Evolutionary conservation across 2,113 vertebrate genomes (phyloP), one percentile per base, ranked within the genome.

Genomic region (Xiphorhynchus elegans): DNA sequence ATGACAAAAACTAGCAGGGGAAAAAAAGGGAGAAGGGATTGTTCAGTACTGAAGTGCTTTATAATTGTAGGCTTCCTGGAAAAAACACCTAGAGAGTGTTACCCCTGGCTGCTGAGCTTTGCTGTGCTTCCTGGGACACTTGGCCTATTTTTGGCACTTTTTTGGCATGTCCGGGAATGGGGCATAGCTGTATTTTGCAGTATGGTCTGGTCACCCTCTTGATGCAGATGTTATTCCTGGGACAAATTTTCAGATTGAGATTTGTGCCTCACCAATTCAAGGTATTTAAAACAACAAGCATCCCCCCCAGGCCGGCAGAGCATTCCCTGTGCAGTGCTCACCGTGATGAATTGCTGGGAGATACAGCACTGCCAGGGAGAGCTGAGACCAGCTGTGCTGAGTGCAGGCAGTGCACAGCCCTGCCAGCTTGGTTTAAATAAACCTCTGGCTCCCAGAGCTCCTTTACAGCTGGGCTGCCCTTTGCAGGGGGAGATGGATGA

Each of bases 121-220:
- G 28, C n/a, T 0, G 0, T 26, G 66, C 17, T 47, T 17, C 64
- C 11, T 1, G 1, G n/a, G 37, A 5, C 1, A 0, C 50, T 66
- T 63, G 31, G 40, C n/a, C 53, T 60, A 12, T 33, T 72, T 85
- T 59, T 29, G 67, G 31, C 16, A 24, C 10, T 64, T 75, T 78
- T 39, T 47, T 35, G 37, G 46, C 15, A 13, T 24, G 46, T 17
- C n/a, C 33, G 37, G 64, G 28, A 20, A 10, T 31, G 55, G 42
- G 39, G 39, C 6, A 73, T 28, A 5, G 10, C 23, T 56, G 59
- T 23, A 26, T 64, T 82, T 87, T 87, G 24, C 13, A 5, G 42
- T 42, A 46, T 35, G 23, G 16, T 15, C 15, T 78, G 46, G 37
- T 86, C 46, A 44, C 15, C 8, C 2, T 39, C 26, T 49, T 31